Base-by-base conservation (phyloP, 2,797 vertebrate genomes). In the Xenentodon cancila region DNA sequence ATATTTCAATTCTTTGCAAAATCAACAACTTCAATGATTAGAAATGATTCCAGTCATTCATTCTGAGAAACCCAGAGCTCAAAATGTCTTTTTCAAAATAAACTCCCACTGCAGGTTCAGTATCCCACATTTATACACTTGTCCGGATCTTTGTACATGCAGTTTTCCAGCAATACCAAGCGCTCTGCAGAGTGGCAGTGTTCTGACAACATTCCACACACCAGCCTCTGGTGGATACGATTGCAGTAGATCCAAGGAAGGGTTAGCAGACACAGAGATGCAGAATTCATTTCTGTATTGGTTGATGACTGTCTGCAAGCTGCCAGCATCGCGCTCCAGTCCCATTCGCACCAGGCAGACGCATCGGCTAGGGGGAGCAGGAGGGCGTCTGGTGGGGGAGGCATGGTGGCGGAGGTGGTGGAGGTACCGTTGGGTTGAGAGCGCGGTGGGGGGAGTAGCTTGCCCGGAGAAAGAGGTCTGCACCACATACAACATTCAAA, bases 401-500 rank as follows among this genome's bases (percentile, higher is more conserved):
- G 57, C 67, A 48, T 17, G 56, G 47, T 27, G 68, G 64, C 13
- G 32, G 74, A 46, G 48, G 47, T 5, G 65, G 34, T 11, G 73
- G 57, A 59, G 69, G 54, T 46, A 81, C 53, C 64, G 80, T 49
- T 57, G 72, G 68, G 84, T 80, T 82, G 73, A 75, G 75, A 78
- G 59, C 8, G 15, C 60, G 77, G 82, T 71, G 81, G 77, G 17
- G 74, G 65, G 61, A 75, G 82, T 70, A 84, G 84, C 79, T 88
- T 79, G 86, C 89, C 86, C 72, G 52, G 88, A 92, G 89, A 92
- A 91, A 91, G 84, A 92, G 88, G 86, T 92, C 91, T 92, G 91
- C 90, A 90, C 85, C 90, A 90, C 92, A 93, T 93, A 79, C 86
- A 93, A 92, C 91, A 93, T 92, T 93, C 83, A 92, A 91, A 91